Base-by-base conservation (phyloP, 2,113 vertebrate species). In the Hyperoodon ampullatus region DNA sequence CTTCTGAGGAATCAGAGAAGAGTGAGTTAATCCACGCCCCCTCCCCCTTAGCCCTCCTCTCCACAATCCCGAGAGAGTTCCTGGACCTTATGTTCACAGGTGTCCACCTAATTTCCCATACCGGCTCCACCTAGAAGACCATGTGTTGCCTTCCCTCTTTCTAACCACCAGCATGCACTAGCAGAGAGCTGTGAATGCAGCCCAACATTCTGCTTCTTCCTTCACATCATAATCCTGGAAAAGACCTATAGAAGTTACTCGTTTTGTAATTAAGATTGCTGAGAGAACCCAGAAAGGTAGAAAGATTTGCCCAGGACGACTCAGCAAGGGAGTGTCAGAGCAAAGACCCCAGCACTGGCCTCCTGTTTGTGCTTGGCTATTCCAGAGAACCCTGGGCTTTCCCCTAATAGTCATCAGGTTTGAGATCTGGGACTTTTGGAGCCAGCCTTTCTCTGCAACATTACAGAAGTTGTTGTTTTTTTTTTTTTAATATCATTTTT, bases 141-240 rank as follows among this genome's bases (percentile, higher is more conserved):
- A 0, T 3, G 1, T 2, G 8, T 3, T 10, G 6, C 39, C 30
- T 10, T 28, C 18, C 23, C 65, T 21, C 8, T 5, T 3, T 11
- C 30, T 7, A 18, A 3, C 6, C 23, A 14, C 21, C 26, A 2
- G 18, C 6, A 26, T 5, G 18, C 39, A 19, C 4, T 7, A 23
- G 66, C 65, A 10, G 26, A 30, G 5, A 26, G 42, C 60, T 71
- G 6, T 35, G 28, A 24, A 9, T 1, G 14, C 33, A n/a, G 11
- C 13, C 85, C 30, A 1, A 0, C 5, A 0, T 58, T 9, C 3
- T 0, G 2, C 8, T 8, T 23, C 42, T 13, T 11, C 77, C 44
- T 85, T 83, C 24, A 21, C 2, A 1, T 60, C 18, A 1, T 5
- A 1, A 81, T 55, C 33, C 84, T 35, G 19, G 24, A 33, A 68